These are phyloP conservation scores for Pristionchus maxplancki DNA, from an alignment of 2,888 invertebrate genomes.

Conservation along the genomic window DNA sequence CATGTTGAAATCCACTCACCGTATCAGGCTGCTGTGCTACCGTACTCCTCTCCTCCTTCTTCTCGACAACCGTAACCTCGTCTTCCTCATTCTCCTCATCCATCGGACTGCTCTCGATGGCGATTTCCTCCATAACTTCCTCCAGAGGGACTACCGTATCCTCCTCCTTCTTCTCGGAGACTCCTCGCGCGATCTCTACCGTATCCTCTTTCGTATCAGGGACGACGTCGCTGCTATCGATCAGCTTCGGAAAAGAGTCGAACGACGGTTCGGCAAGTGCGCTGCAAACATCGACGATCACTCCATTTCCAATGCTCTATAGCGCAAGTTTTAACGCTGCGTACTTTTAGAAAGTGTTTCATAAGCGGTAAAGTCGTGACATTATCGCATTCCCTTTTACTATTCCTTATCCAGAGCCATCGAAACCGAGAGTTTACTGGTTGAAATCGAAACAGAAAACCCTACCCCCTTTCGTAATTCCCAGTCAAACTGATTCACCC, in stretches of 20 bases:
- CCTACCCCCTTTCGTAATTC: neutral
- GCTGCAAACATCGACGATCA: neutral
- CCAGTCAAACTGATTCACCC: neutral
- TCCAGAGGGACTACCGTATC: conserved; percentile 38
- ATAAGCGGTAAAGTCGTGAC: too few species aligned
- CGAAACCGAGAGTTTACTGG: too few species aligned
- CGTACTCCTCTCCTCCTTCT: neutral
- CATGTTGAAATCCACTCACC: neutral
- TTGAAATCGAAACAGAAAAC: neutral
- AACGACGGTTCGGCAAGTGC: neutral
- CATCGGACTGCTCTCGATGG: neutral
- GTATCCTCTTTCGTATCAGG: neutral
- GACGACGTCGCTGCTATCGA: neutral
- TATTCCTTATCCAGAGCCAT: neutral
- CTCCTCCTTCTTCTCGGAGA: conserved; percentile 11
- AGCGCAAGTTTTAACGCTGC: too few species aligned
- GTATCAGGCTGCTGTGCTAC: neutral
- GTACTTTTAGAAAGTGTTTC: too few species aligned
- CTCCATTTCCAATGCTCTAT: neutral
- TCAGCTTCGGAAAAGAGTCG: conserved; percentile 29
- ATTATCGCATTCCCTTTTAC: too few species aligned
- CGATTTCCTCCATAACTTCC: conserved; percentile 12
- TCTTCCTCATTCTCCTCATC: conserved; percentile 6
- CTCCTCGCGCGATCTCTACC: neutral
- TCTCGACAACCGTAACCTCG: conserved; percentile 13